phyloP scores from a whole-genome alignment of 2,888 invertebrate species.

The Drosophila formosana region DNA sequence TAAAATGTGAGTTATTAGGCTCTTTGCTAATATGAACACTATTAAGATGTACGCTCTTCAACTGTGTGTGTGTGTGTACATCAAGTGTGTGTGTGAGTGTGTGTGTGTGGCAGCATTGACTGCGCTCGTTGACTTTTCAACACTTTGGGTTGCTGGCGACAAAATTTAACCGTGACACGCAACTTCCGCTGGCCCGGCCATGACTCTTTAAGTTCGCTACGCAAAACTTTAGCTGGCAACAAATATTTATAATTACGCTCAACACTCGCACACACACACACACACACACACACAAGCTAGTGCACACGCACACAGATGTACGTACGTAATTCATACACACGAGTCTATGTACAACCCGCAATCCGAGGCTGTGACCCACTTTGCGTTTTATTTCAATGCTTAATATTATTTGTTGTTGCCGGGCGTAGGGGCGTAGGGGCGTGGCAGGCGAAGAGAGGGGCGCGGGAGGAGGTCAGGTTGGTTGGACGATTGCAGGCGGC shows the following conservation, averaged over 20 bases:
- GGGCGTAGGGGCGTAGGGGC: constrained; percentile 5
- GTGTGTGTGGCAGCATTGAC: constrained; percentile 28
- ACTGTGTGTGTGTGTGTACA: no score
- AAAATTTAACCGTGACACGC: constrained; percentile 73
- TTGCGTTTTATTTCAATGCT: constrained; percentile 69
- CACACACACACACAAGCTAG: neutral
- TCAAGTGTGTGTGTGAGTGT: no score
- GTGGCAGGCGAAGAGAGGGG: neutral
- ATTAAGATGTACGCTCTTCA: constrained; percentile 1
- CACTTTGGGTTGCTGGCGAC: constrained; percentile 59
- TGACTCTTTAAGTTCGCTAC: constrained; percentile 39
- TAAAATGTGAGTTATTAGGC: constrained; percentile 56
- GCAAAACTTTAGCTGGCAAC: constrained; percentile 42
- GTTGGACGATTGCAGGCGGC: constrained; percentile 34
- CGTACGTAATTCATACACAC: constrained; percentile 23
- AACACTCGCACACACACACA: constrained; percentile 16
- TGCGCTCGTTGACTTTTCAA: constrained; percentile 64
- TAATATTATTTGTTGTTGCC: constrained; percentile 68
- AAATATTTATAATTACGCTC: constrained; percentile 69
- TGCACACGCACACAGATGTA: neutral
- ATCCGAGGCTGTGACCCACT: constrained; percentile 78
- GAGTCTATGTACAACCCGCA: constrained; percentile 29
- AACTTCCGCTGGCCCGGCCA: constrained; percentile 67
- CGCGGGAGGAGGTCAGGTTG: neutral
- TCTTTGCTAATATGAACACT: constrained; percentile 20